Evolutionary conservation across 2,888 invertebrate species (phyloP).

Genomic region (Atethmia centrago): DNA sequence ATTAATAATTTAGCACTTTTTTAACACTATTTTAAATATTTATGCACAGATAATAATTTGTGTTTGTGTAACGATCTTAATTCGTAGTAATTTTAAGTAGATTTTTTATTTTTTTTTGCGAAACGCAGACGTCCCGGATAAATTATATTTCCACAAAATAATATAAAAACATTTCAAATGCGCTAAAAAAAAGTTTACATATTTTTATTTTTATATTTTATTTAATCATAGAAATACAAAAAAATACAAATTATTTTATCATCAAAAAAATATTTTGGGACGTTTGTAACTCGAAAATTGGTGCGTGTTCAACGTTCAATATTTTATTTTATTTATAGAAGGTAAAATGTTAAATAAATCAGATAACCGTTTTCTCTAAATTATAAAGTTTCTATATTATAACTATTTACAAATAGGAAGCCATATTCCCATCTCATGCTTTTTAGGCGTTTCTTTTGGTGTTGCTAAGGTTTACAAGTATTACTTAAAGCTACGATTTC

Average conservation of each 20-base stretch:
- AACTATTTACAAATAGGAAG: constrained; percentile 56
- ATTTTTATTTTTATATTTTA: constrained; percentile 49
- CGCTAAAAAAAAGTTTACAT: constrained; percentile 3
- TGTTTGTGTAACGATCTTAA: constrained; percentile 55
- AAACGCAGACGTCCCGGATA: constrained; percentile 50
- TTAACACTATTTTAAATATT: constrained; percentile 58
- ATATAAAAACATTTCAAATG: constrained; percentile 24
- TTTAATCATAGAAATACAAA: constrained; percentile 15
- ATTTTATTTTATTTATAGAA: constrained; percentile 47
- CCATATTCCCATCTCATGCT: constrained; percentile 51
- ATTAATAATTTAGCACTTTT: constrained; percentile 64
- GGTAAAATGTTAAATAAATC: constrained; percentile 62
- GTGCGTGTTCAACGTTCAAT: constrained; percentile 57
- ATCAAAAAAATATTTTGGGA: constrained; percentile 30
- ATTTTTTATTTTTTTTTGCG: constrained; percentile 48
- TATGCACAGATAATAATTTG: constrained; percentile 61
- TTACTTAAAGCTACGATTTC: constrained; percentile 17
- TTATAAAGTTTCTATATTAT: constrained; percentile 61
- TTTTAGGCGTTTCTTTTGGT: constrained; percentile 45
- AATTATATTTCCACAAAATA: constrained; percentile 4
- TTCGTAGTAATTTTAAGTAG: constrained; percentile 58
- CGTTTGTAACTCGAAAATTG: constrained; percentile 55
- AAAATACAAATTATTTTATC: constrained; percentile 11
- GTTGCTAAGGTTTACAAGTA: constrained; percentile 49
- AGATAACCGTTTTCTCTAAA: constrained; percentile 59